Evolutionary conservation across 2,888 invertebrate species (phyloP), one percentile per base, ranked within the genome.

Genomic region (Pyralis farinalis): DNA sequence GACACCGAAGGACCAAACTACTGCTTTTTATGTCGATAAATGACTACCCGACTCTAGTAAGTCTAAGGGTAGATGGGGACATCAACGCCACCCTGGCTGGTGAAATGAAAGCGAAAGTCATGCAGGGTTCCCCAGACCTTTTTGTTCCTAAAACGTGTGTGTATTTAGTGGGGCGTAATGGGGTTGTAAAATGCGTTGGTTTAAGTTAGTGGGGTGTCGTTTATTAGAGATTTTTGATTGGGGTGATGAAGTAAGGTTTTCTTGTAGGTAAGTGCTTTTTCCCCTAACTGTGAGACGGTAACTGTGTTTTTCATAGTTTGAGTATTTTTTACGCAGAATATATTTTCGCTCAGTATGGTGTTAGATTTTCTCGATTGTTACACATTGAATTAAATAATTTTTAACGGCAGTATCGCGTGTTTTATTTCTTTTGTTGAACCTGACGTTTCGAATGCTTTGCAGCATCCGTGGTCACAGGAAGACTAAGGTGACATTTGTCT

Each of bases 211-310:
- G 9, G 31, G 38, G 38, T 38, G 27, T 28, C 37, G 31, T 38
- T 31, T 38, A 32, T 38, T 32, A 33, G 31, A 21, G 10, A 31
- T 31, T 27, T 32, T 10, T 29, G 37, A 37, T 37, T 37, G 30
- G 30, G 30, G 30, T 30, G 25, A 25, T 25, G n/a, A 4, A 5
- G 7, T 25, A 25, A 25, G 25, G 25, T n/a, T n/a, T 7, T 25
- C 1, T 25, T 25, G 3, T 25, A 5, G 3, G 7, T n/a, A n/a
- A 25, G 8, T 7, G 4, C 25, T 8, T 1, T 25, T 7, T n/a
- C 1, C 25, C 5, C 25, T 7, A 55, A 51, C 57, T 65, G 56
- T 68, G 65, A 61, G 25, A 25, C 5, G 16, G 4, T 16, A 16
- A 16, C 4, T 16, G 16, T 16, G 16, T 3, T 16, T 16, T 16